Conservation (phyloP, 2,797 vertebrate genomes). For the Aulostomus chinensis region DNA sequence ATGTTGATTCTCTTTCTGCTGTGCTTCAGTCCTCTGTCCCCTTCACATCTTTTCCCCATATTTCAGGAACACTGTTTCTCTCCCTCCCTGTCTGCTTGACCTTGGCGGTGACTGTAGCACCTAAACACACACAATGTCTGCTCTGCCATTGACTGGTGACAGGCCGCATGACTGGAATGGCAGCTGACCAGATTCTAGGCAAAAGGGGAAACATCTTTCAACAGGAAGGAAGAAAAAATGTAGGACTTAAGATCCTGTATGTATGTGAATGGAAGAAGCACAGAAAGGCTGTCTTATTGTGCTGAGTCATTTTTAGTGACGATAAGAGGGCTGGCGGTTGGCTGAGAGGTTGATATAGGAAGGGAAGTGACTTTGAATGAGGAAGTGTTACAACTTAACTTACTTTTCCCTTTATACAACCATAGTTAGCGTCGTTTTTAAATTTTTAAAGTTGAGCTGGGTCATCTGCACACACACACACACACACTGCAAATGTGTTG, state of each 20-base stretch:
- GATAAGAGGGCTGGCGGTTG: conserved; percentile 38
- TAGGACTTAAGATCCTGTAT: conserved; percentile 31
- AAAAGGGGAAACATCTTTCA: conserved; percentile 71
- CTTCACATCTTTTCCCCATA: conserved; percentile 26
- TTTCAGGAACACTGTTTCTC: background rate
- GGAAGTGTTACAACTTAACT: conserved; percentile 42
- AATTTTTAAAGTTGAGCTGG: too few species aligned
- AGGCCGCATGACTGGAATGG: conserved; percentile 57
- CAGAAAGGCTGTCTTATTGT: conserved; percentile 42
- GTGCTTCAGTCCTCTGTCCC: background rate
- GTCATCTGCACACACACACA: too few species aligned
- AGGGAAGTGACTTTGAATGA: conserved; percentile 45
- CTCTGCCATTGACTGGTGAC: conserved; percentile 55
- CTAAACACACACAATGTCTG: conserved; percentile 47
- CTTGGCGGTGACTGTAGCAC: conserved; percentile 64
- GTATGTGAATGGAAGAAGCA: conserved; percentile 1
- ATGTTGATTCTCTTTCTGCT: conserved; percentile 25
- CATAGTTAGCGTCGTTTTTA: background rate
- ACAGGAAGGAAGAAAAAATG: conserved; percentile 38
- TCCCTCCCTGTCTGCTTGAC: conserved; percentile 61
- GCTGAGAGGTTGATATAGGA: conserved; percentile 38
- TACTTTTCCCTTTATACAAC: conserved; percentile 13
- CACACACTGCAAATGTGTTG: too few species aligned
- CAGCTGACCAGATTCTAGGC: conserved; percentile 71
- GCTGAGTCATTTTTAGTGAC: conserved; percentile 69